These are phyloP conservation scores for Strigamia transsilvanica DNA, from an alignment of 2,888 invertebrate genomes.

Conservation along the genomic window DNA sequence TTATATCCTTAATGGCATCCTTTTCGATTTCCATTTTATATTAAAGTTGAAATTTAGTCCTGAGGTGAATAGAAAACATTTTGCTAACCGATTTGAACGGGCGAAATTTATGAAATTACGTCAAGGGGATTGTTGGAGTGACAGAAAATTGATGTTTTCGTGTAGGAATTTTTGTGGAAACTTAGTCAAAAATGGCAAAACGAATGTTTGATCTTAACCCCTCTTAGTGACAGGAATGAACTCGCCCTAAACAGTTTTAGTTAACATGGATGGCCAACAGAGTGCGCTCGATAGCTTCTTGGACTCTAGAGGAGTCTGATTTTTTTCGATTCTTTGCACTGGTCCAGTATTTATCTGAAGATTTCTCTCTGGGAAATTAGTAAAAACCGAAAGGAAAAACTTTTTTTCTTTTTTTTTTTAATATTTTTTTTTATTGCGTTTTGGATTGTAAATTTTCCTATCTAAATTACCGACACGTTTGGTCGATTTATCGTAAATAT, in stretches of 20 bases:
- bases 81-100: neutral
- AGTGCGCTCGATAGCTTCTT: conserved; percentile 24
- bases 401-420: too few species aligned
- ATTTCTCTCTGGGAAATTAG: too few species aligned
- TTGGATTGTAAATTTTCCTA: too few species aligned
- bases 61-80: neutral
- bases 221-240: conserved; percentile 1
- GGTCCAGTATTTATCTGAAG: neutral
- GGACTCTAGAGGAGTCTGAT: neutral
- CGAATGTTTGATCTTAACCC: neutral
- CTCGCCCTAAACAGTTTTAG: neutral
- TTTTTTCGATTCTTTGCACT: neutral
- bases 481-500: too few species aligned
- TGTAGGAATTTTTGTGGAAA: neutral
- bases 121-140: neutral
- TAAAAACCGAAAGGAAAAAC: too few species aligned
- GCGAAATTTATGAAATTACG: neutral
- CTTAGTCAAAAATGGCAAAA: neutral
- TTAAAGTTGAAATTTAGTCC: conserved; percentile 16
- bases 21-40: conserved; percentile 35
- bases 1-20: conserved; percentile 1
- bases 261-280: conserved; percentile 11
- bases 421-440: too few species aligned
- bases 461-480: too few species aligned
- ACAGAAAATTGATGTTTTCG: conserved; percentile 5